Evolutionary conservation across 2,888 invertebrate genomes (phyloP).

Genomic region (Conus canariensis): DNA sequence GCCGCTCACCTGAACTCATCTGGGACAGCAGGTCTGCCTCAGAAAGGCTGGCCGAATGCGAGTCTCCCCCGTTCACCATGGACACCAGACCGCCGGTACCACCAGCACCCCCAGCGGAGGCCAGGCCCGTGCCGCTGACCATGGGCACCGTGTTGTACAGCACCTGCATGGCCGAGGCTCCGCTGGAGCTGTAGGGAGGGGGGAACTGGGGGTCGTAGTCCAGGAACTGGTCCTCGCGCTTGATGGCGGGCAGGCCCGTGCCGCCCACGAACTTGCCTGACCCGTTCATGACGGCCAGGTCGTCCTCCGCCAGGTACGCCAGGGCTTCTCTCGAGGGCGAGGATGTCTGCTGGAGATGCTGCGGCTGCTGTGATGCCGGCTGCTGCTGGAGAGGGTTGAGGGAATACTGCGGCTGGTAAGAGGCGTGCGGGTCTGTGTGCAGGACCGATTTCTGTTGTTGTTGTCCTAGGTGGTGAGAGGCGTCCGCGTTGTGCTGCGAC

Average conservation of each 20-base stretch:
- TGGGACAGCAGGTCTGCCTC: slow-evolving; percentile 40
- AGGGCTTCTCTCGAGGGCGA: neutral
- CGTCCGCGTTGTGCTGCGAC: neutral
- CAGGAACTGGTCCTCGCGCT: slow-evolving; percentile 57
- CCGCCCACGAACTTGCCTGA: neutral
- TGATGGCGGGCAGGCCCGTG: slow-evolving; percentile 38
- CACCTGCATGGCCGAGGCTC: slow-evolving; percentile 28
- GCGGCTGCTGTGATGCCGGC: slow-evolving; percentile 12
- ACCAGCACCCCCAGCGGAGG: neutral
- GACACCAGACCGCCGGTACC: slow-evolving; percentile 1
- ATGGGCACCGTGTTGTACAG: slow-evolving; percentile 41
- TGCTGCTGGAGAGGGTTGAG: slow-evolving; percentile 21
- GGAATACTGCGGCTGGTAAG: slow-evolving; percentile 26
- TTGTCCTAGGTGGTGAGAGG: slow-evolving; percentile 10
- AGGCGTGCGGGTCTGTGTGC: neutral
- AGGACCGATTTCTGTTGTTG: slow-evolving; percentile 26
- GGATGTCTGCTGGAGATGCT: slow-evolving; percentile 7
- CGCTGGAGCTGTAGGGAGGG: slow-evolving; percentile 21
- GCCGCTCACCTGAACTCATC: slow-evolving; percentile 33
- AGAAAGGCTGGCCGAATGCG: slow-evolving; percentile 9
- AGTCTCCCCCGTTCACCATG: neutral
- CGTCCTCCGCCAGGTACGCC: slow-evolving; percentile 33
- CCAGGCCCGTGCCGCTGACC: slow-evolving; percentile 17
- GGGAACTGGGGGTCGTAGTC: slow-evolving; percentile 42
- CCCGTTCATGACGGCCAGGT: slow-evolving; percentile 30